Percentiles rank a stretch among this genome's conserved stretches.
Evolutionary conservation across 2,113 vertebrate genomes (phyloP).

Genomic region (Siniperca chuatsi): DNA sequence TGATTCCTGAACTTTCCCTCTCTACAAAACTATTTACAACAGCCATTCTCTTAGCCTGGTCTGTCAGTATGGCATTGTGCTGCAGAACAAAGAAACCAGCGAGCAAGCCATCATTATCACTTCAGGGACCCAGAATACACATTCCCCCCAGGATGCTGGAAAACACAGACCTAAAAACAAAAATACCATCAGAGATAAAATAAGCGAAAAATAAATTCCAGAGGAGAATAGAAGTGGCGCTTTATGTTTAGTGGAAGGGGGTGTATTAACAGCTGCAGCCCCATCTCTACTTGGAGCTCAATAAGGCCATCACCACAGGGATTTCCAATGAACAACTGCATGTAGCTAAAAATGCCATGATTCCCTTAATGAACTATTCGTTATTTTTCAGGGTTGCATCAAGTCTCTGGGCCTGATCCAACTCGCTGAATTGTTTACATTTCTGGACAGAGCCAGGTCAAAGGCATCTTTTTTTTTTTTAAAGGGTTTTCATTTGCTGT

Average conservation of each 20-base stretch:
- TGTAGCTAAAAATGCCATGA: conserved; percentile 58
- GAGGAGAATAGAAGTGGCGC: conserved; percentile 23
- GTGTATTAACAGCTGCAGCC: conserved; percentile 42
- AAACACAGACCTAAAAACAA: conserved; percentile 76
- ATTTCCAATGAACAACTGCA: conserved; percentile 57
- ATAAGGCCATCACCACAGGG: conserved; percentile 66
- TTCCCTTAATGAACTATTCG: conserved; percentile 67
- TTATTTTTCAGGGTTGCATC: conserved; percentile 50
- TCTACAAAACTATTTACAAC: conserved; percentile 33
- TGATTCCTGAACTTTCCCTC: conserved; percentile 33
- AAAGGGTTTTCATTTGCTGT: conserved; percentile 16
- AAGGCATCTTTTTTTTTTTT: conserved; percentile 18
- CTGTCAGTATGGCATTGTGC: conserved; percentile 53
- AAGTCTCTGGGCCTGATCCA: conserved; percentile 34
- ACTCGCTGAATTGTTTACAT: conserved; percentile 27
- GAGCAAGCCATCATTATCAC: conserved; percentile 72
- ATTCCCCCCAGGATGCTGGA: conserved; percentile 55
- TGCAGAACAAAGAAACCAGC: conserved; percentile 63
- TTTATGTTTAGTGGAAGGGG: conserved; percentile 23
- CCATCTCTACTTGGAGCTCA: conserved; percentile 56
- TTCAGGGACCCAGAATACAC: conserved; percentile 65
- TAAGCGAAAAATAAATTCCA: conserved; percentile 62
- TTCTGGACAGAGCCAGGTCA: conserved; percentile 31
- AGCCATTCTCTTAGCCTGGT: conserved; percentile 32
- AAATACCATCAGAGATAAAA: conserved; percentile 78